Base-by-base conservation (phyloP, 2,888 invertebrate genomes). In the Drosophila subquinaria region DNA sequence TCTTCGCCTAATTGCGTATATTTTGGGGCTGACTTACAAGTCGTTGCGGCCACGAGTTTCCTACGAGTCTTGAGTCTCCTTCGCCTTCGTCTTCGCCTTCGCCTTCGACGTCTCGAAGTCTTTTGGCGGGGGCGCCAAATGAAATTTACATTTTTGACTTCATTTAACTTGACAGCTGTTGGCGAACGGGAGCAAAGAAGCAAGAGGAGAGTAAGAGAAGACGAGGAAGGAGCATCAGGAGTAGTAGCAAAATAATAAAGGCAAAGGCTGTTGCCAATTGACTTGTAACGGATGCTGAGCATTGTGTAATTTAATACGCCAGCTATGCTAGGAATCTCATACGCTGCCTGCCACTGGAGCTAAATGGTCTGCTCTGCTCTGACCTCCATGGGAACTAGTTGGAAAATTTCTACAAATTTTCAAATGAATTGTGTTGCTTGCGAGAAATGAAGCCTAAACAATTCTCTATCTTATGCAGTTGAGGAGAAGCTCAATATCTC, bases 141-240 rank as follows among this genome's bases (percentile, higher is more conserved):
- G 83, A 86, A 88, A 86, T 88, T 84, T 88, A 84, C 86, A 84
- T 84, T 86, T 85, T 72, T 84, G 84, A 85, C 88, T 88, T 78
- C 86, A 85, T 85, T 85, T 88, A 78, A 86, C 83, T 82, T 88
- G 81, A 64, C 76, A 82, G 72, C 76, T 78, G 63, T 61, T 62
- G 50, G 38, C n/a, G 17, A 17, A 11, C 13, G 5, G 4, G 23
- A 40, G 10, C 5, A 27, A 0, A 42, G 5, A 3, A 2, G n/a
- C 13, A 17, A 1, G 15, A 9, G 11, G 4, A 20, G 11, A 20
- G 20, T 3, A 53, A 23, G 4, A 9, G 23, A 13, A 43, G 43
- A n/a, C 15, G 1, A 0, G 23, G 23, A 17, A 17, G 9, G 6
- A 48, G 48, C 30, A 10, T 2, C 1, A 11, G 33, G 17, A 10